Conservation (phyloP, 2,888 invertebrate genomes). For the Nyleta sp. region DNA sequence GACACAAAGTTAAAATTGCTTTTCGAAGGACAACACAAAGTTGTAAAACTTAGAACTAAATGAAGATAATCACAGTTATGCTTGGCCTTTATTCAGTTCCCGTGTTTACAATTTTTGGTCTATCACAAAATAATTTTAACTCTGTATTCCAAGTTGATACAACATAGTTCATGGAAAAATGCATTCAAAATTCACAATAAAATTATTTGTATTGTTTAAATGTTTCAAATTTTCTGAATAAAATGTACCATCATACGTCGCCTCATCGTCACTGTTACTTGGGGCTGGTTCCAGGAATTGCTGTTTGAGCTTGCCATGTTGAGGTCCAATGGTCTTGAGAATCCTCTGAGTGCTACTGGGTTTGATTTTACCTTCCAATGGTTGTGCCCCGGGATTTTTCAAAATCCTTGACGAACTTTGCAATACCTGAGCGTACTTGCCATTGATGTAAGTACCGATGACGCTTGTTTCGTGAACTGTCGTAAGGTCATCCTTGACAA, state of each 20-base stretch:
- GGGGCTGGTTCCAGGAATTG: slow-evolving; percentile 87
- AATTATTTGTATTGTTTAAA: no score
- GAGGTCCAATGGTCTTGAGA: slow-evolving; percentile 90
- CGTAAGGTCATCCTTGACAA: slow-evolving; percentile 91
- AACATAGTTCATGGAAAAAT: no score
- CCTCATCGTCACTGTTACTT: slow-evolving; percentile 85
- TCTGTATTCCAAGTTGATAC: no score
- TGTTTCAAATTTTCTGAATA: neutral
- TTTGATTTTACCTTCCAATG: slow-evolving; percentile 85
- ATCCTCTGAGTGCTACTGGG: slow-evolving; percentile 88
- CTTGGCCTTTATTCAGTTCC: no score
- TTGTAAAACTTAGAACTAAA: no score
- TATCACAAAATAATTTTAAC: no score
- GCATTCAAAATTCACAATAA: no score
- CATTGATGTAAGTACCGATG: slow-evolving; percentile 94
- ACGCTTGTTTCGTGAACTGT: slow-evolving; percentile 95
- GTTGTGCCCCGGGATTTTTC: slow-evolving; percentile 61
- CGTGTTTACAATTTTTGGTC: no score
- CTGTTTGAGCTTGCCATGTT: slow-evolving; percentile 81
- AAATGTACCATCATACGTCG: slow-evolving; percentile 66
- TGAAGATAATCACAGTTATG: no score
- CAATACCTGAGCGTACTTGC: slow-evolving; percentile 93
- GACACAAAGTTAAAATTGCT: no score
- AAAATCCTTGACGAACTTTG: slow-evolving; percentile 91
- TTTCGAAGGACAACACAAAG: no score